Percentiles rank a stretch among this genome's conserved stretches.
These are phyloP conservation scores for Serrognathus titanus DNA, from an alignment of 2,888 invertebrate species.

Conservation along the genomic window DNA sequence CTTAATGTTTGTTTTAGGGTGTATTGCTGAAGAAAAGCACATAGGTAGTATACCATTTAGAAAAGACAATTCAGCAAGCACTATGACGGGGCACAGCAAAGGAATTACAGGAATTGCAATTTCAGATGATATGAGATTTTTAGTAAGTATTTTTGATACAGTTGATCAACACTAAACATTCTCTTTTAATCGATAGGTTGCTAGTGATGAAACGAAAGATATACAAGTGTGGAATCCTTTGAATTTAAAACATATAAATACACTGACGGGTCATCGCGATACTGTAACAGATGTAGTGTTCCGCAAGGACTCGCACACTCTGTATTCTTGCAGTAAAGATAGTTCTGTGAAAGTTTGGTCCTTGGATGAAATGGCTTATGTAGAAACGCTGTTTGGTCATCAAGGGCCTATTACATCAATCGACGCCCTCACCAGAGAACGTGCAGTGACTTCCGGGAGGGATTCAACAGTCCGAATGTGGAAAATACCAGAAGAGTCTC, in stretches of 20 bases:
- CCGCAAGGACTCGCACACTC: constrained; percentile 77
- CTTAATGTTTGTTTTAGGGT: constrained; percentile 49
- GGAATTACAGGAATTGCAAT: constrained; percentile 66
- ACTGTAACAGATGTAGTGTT: constrained; percentile 76
- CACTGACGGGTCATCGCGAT: constrained; percentile 76
- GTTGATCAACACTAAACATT: constrained; percentile 16
- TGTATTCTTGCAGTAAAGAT: constrained; percentile 78
- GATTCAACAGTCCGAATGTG: constrained; percentile 87
- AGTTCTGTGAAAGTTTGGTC: constrained; percentile 92
- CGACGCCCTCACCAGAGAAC: constrained; percentile 81
- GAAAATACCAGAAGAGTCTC: constrained; percentile 97
- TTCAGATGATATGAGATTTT: constrained; percentile 75
- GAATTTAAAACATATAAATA: constrained; percentile 72
- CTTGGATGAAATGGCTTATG: constrained; percentile 92
- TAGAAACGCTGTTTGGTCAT: constrained; percentile 93
- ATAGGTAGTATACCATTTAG: constrained; percentile 54
- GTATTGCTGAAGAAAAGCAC: constrained; percentile 61
- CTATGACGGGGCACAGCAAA: constrained; percentile 36
- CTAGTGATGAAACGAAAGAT: constrained; percentile 64
- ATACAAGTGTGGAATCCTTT: constrained; percentile 83
- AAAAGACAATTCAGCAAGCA: constrained; percentile 29
- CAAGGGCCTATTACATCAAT: constrained; percentile 82
- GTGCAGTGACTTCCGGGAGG: constrained; percentile 82
- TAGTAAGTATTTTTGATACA: constrained; percentile 54
- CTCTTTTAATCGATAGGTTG: constrained; percentile 43